Percentiles rank a stretch among this genome's conserved stretches.
These are phyloP conservation scores for Dendrolimus houi DNA, from an alignment of 2,888 invertebrate genomes.

Conservation along the genomic window DNA sequence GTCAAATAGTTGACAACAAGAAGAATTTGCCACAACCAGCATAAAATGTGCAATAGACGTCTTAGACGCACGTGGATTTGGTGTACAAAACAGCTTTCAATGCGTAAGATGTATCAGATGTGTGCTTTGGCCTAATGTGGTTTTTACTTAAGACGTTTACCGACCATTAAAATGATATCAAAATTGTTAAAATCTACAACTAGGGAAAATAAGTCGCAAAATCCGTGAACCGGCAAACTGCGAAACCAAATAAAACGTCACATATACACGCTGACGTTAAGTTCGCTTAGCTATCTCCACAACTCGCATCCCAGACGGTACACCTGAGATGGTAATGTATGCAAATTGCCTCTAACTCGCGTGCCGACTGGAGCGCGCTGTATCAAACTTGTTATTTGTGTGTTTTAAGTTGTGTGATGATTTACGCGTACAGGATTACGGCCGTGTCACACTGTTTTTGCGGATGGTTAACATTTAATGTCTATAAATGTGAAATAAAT, in stretches of 20 bases:
- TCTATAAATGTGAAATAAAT: no score
- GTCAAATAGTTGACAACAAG: no score
- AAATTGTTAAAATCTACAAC: no score
- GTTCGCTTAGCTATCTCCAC: neutral
- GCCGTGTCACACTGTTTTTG: conserved; percentile 19
- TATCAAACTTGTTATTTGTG: conserved; percentile 75
- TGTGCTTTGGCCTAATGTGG: no score
- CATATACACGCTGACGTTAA: neutral
- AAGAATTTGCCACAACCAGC: no score
- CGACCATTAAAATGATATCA: no score
- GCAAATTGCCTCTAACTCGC: conserved; percentile 67
- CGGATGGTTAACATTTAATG: conserved; percentile 6
- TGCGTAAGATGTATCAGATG: no score
- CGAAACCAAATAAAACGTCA: neutral
- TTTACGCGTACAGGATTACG: conserved; percentile 47
- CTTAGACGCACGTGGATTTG: no score
- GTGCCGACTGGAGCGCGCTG: conserved; percentile 47
- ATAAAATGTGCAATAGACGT: no score
- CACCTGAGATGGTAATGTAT: conserved; percentile 75
- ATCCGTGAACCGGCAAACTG: neutral
- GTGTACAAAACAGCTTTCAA: no score
- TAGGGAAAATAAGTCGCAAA: no score
- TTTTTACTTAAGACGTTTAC: no score
- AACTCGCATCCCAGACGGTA: conserved; percentile 10
- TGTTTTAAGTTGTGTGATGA: conserved; percentile 63